Percentiles rank a stretch among this genome's conserved stretches.
Evolutionary conservation across 2,888 invertebrate species (phyloP).

Genomic region (Folsomia manolachei): DNA sequence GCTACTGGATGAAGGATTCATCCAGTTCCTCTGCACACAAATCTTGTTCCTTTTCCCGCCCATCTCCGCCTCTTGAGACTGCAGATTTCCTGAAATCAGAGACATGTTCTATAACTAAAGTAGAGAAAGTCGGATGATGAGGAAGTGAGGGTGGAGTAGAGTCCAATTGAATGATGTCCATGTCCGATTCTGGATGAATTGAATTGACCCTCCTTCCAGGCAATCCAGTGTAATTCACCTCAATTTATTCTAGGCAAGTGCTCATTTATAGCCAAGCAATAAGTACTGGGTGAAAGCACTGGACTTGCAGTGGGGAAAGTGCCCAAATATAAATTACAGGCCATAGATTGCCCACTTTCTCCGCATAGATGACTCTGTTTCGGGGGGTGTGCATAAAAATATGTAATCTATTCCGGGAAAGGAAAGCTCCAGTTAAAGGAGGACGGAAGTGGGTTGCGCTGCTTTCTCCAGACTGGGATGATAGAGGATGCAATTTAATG

Average conservation of each 20-base stretch:
- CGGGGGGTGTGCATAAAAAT: too few species aligned
- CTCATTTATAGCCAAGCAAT: not conserved
- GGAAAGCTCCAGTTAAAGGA: too few species aligned
- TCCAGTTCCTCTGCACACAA: not conserved
- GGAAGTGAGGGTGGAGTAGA: not conserved
- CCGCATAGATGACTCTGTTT: not conserved
- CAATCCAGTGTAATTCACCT: not conserved
- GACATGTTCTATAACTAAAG: too few species aligned
- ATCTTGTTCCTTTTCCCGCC: not conserved
- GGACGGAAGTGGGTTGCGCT: not conserved
- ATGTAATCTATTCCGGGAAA: too few species aligned
- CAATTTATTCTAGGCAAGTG: not conserved
- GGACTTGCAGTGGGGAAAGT: not conserved
- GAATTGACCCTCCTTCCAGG: not conserved
- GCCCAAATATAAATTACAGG: not conserved
- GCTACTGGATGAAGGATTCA: too few species aligned
- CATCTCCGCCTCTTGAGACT: not conserved
- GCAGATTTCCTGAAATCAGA: too few species aligned
- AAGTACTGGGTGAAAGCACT: not conserved
- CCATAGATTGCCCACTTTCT: not conserved
- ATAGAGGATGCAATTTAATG: slow-evolving; percentile 41
- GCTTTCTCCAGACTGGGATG: too few species aligned
- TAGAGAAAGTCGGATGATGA: not conserved
- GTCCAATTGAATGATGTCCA: not conserved
- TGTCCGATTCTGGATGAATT: not conserved